A percentile compares a stretch with the other conserved stretches of the same genome.
phyloP scores from a whole-genome alignment of 2,888 invertebrate genomes.

The Philereme transversata region DNA sequence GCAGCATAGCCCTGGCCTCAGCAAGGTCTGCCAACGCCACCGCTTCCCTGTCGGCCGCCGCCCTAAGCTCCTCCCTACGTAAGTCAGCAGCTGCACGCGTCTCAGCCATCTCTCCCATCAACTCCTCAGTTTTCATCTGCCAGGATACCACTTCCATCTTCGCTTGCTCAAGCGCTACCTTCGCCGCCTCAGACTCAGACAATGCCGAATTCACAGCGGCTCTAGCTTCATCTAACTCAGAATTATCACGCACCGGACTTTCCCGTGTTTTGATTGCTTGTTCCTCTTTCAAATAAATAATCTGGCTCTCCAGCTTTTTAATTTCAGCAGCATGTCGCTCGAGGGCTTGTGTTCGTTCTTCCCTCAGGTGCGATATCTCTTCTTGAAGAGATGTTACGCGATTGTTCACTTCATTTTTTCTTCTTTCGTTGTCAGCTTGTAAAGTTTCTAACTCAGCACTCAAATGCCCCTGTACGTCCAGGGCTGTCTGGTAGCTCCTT shows the following conservation, averaged over 20 bases:
- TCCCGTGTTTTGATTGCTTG: slow-evolving; percentile 53
- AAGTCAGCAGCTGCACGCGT: slow-evolving; percentile 65
- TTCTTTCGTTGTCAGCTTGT: slow-evolving; percentile 66
- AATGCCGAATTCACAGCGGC: slow-evolving; percentile 55
- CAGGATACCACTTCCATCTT: slow-evolving; percentile 60
- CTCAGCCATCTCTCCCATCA: slow-evolving; percentile 63
- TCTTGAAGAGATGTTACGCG: slow-evolving; percentile 66
- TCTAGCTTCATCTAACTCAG: slow-evolving; percentile 67
- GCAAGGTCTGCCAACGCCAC: slow-evolving; percentile 67
- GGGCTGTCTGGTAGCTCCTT: slow-evolving; percentile 71
- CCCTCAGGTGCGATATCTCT: slow-evolving; percentile 63
- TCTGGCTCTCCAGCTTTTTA: slow-evolving; percentile 61
- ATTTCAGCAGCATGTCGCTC: slow-evolving; percentile 64
- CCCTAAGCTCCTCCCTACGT: slow-evolving; percentile 63
- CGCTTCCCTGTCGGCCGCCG: slow-evolving; percentile 66
- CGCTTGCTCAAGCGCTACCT: slow-evolving; percentile 62
- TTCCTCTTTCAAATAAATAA: slow-evolving; percentile 66
- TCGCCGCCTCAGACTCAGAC: slow-evolving; percentile 59
- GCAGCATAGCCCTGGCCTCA: slow-evolving; percentile 67
- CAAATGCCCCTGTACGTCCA: slow-evolving; percentile 74
- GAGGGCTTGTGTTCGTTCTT: slow-evolving; percentile 59
- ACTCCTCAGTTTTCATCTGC: slow-evolving; percentile 66
- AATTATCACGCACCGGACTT: slow-evolving; percentile 64
- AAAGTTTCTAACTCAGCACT: slow-evolving; percentile 69
- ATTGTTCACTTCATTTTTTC: slow-evolving; percentile 57